These are phyloP conservation scores for Chloroceryle amazona DNA, from an alignment of 2,797 vertebrate genomes.

Conservation along the genomic window DNA sequence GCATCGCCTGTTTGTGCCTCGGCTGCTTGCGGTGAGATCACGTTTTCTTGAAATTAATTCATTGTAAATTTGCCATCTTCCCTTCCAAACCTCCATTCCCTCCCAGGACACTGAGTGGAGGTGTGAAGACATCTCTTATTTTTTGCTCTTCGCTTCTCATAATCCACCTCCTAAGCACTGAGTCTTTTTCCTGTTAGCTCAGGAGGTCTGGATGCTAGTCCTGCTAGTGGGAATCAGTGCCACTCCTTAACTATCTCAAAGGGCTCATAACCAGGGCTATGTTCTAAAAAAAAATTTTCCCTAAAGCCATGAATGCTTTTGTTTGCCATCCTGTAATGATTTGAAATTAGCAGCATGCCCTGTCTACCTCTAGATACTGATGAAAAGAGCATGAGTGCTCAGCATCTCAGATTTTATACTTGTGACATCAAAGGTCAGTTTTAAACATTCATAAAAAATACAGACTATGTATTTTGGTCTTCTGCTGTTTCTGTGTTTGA, in stretches of 20 bases:
- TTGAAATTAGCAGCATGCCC: not conserved
- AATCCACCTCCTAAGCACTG: not conserved
- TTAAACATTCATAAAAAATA: not conserved
- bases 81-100: not conserved
- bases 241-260: conserved; percentile 70
- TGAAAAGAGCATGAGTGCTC: conserved; percentile 23
- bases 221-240: conserved; percentile 10
- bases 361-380: not conserved
- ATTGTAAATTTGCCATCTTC: conserved; percentile 32
- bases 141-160: not conserved
- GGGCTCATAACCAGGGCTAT: not conserved
- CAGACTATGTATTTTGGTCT: not conserved
- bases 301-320: conserved; percentile 39
- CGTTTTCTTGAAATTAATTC: conserved; percentile 70
- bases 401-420: conserved; percentile 11
- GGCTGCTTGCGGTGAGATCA: conserved; percentile 95
- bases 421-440: conserved; percentile 22
- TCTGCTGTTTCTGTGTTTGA: not conserved
- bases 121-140: not conserved
- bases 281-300: not conserved
- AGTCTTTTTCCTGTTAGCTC: not conserved
- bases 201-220: not conserved
- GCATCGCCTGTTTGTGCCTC: conserved; percentile 97
- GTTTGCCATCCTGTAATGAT: conserved; percentile 5
- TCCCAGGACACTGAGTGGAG: not conserved